Evolutionary conservation across 2,888 invertebrate genomes (phyloP).

Genomic region (Dysmachus trigonus): DNA sequence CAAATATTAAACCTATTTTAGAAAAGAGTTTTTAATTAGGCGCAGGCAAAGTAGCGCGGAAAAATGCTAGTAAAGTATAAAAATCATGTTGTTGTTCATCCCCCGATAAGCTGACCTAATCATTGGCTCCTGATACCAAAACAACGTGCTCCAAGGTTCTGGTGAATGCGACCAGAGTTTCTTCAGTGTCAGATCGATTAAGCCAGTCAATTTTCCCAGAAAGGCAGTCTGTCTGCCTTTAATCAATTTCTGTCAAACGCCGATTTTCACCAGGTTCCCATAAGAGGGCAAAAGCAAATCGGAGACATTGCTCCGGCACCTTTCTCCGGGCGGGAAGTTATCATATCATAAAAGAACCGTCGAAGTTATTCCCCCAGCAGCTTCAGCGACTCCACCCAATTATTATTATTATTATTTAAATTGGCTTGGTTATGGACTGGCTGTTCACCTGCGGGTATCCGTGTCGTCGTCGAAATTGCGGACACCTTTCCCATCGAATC

Average conservation of each 20-base stretch:
- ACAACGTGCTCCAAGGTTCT: not conserved
- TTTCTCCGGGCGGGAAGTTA: not conserved
- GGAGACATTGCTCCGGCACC: not conserved
- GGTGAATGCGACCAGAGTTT: not conserved
- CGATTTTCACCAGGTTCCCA: conserved; percentile 9
- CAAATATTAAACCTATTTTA: too few species aligned
- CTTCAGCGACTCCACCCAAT: not conserved
- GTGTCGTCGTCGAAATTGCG: not conserved
- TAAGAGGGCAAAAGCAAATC: not conserved
- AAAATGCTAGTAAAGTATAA: too few species aligned
- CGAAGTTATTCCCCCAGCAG: not conserved
- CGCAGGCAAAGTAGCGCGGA: too few species aligned
- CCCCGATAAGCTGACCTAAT: not conserved
- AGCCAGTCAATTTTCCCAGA: not conserved
- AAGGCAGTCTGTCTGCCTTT: not conserved
- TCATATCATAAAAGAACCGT: too few species aligned
- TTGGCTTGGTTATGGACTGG: not conserved
- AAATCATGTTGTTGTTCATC: not conserved
- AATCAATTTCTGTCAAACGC: conserved; percentile 25
- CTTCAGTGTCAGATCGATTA: conserved; percentile 5
- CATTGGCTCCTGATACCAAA: not conserved
- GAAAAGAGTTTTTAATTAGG: too few species aligned
- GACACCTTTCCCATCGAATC: not conserved
- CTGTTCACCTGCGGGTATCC: not conserved
- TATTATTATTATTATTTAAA: not conserved